Conservation (phyloP, 2,797 vertebrate genomes). For the Hafferia zeledoni region DNA sequence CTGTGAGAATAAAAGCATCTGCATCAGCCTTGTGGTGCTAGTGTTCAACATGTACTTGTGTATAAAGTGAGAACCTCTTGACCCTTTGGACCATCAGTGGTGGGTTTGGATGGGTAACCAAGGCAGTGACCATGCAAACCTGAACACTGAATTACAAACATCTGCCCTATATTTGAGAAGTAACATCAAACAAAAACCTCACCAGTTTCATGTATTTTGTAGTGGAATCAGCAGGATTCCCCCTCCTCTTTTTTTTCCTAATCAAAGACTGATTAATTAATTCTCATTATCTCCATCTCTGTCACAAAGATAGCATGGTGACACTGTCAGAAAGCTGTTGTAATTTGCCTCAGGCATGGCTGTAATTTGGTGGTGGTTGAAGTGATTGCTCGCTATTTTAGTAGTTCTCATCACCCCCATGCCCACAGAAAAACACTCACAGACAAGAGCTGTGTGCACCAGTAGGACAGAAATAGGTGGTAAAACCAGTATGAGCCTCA, state of each 20-base stretch:
- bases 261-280: conserved; percentile 68
- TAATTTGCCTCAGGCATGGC: conserved; percentile 47
- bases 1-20: not conserved
- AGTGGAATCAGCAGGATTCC: not conserved
- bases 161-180: not conserved
- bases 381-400: not conserved
- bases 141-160: accelerated
- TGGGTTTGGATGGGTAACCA: not conserved
- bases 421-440: not conserved
- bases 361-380: conserved; percentile 38
- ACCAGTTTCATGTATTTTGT: not conserved
- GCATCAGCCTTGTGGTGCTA: not conserved
- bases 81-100: not conserved
- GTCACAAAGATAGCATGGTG: conserved; percentile 58
- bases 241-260: conserved; percentile 23
- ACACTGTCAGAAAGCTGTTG: conserved; percentile 45
- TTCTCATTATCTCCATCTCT: conserved; percentile 66
- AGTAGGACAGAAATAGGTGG: not conserved
- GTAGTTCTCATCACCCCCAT: not conserved
- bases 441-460: not conserved
- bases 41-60: not conserved
- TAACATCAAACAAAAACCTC: conserved; percentile 15
- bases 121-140: not conserved
- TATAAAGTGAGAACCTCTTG: not conserved
- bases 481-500: not conserved